Base-by-base conservation (phyloP, 2,797 vertebrate species). In the Dendrocincla fuliginosa region DNA sequence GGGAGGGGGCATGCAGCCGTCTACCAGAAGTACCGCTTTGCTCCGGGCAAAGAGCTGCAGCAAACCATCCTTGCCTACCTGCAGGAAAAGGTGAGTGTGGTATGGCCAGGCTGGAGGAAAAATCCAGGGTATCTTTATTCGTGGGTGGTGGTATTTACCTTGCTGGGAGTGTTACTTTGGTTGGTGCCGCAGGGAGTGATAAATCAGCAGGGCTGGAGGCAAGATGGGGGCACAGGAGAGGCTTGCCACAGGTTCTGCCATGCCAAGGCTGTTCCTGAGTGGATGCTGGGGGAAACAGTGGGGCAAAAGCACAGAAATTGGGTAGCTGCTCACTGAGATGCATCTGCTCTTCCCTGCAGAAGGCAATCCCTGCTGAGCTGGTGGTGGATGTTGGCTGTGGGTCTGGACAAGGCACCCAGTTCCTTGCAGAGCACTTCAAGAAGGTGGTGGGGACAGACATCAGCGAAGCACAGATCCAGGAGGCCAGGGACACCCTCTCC, bases 401-500 rank as follows among this genome's bases (percentile, higher is more conserved):
- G 22, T 97, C 98, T 0, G 98, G 98, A 17, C 98, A 98, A 90
- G 98, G 98, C 37, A 98, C 98, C 0, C 59, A 35, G 11, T 95
- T 97, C 8, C 97, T 99, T 47, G 98, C 97, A 0, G 95, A 97
- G 63, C 97, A 98, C 88, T 99, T 99, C 88, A 55, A 84, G 53
- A 97, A 96, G 27, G 98, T 99, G 87, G 95, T 98, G 75, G 98
- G 98, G n/a, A 98, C 96, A 0, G 98, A 99, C 16, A 96, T 99
- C 53, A 99, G 98, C 7, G 96, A 98, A 50, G 98, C 98, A 0
- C 98, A 99, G 94, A 93, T 99, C 37, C 97, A 98, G 69, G 78
- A 98, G 95, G 98, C 98, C 64, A 84, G 23, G 52, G 91, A 95
- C 33, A 68, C 95, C 3, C 16, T 52, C 22, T 68, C 78, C 32